Evolutionary conservation across 1,140 invertebrate species (phyloP), one percentile per base, ranked within the genome.

Genomic region (Myzus persicae): DNA sequence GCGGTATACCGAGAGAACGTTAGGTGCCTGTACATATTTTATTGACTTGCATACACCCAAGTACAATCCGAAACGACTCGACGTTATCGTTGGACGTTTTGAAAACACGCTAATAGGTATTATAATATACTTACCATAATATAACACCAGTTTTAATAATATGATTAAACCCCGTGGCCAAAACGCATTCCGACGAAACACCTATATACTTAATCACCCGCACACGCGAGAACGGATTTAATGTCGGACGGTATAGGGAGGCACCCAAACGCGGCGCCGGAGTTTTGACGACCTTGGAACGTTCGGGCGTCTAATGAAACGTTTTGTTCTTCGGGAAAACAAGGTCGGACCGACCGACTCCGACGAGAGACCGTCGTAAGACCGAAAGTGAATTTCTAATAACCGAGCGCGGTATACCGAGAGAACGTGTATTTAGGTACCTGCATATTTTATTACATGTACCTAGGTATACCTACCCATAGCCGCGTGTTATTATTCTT

Each of bases 301-400:
- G 26, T 11, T 42, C 24, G 9, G 40, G 40, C 26, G 84, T 44
- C 26, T 85, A 2, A 40, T 44, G 9, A 84, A 85, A 31, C 84
- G 84, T 44, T 40, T n/a, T 18, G 1, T 76, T n/a, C 44, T 85
- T 85, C 4, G 84, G 42, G 11, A 85, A 85, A 85, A 42, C 84
- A 40, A 85, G 40, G 84, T 44, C 26, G 26, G 26, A 85, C 59
- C n/a, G 6, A 81, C 20, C 36, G 76, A 38, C 54, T 59, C 54
- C 31, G 11, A 22, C 76, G 7, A 59, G 9, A 82, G 6, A 20
- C 36, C 36, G 76, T 22, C 36, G n/a, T 82, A 40, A 44, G 84
- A 85, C 42, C 11, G 90, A 91, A 91, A 91, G 90, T 91, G 40
- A 91, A 91, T 91, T 91, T 91, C 59, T 81, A 91, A 91, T 81